Evolutionary conservation across 2,113 vertebrate genomes (phyloP).

Genomic region (Stomatorhinus ivindoensis): DNA sequence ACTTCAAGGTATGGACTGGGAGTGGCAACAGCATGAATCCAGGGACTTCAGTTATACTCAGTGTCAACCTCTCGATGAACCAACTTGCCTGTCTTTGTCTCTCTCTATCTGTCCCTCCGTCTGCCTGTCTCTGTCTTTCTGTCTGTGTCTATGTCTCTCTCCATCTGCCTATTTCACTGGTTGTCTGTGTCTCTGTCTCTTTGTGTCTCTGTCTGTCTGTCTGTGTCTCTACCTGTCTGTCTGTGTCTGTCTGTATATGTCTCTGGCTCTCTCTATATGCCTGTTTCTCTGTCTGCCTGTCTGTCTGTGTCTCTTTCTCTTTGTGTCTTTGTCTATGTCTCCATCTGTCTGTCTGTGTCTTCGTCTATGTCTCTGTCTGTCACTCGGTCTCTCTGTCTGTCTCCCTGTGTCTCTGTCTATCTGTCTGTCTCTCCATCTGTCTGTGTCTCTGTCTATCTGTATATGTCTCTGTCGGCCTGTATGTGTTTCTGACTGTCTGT

Average conservation of each 20-base stretch:
- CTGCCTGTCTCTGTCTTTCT: background rate
- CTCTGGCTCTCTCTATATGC: background rate
- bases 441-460: background rate
- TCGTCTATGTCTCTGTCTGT: background rate
- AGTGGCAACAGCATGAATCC: background rate
- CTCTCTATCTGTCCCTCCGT: background rate
- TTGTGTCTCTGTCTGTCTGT: background rate
- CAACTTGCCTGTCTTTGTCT: background rate
- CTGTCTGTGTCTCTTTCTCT: background rate
- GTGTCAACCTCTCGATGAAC: background rate
- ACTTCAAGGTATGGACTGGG: slow-evolving; percentile 76
- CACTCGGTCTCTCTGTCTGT: background rate
- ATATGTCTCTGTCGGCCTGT: slow-evolving; percentile 17
- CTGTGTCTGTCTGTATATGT: background rate
- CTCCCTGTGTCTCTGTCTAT: background rate
- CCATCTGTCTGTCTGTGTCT: background rate
- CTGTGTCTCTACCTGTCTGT: background rate
- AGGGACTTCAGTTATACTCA: background rate
- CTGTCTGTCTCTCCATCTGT: background rate
- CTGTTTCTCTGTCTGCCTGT: background rate
- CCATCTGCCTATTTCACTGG: background rate
- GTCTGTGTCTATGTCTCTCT: background rate
- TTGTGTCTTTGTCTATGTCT: background rate
- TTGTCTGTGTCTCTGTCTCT: background rate
- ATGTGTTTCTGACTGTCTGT: slow-evolving; percentile 12